Evolutionary conservation across 1,140 invertebrate genomes (phyloP).

Genomic region (Cotesia chilonis): DNA sequence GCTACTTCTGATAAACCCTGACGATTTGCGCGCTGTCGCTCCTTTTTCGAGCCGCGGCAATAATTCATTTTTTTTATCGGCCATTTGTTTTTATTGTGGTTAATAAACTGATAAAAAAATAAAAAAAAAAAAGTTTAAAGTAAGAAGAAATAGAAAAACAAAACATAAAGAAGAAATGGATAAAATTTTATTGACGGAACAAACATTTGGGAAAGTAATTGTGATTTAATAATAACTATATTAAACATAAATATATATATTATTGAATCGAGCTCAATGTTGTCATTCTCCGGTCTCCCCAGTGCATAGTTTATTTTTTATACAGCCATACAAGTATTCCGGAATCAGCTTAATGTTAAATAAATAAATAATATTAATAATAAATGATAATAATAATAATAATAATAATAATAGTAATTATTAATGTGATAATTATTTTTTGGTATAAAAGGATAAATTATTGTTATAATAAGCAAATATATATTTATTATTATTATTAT

Average conservation of each 20-base stretch:
- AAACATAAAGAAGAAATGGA: neutral
- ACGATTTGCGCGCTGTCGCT: slow-evolving; percentile 62
- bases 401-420: neutral
- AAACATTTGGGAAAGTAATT: slow-evolving; percentile 2
- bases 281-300: neutral
- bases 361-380: neutral
- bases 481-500: neutral
- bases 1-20: slow-evolving; percentile 59
- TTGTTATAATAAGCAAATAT: slow-evolving; percentile 9
- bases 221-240: neutral
- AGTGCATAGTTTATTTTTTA: slow-evolving; percentile 29
- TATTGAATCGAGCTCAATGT: slow-evolving; percentile 8
- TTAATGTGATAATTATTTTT: neutral
- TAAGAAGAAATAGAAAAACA: neutral
- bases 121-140: neutral
- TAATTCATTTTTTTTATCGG: slow-evolving; percentile 32
- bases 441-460: neutral
- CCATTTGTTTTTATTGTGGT: neutral
- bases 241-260: neutral
- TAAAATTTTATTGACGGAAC: neutral
- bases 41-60: slow-evolving; percentile 60
- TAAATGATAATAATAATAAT: neutral
- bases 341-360: neutral
- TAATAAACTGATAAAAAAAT: too few relatives aligned
- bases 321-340: slow-evolving; percentile 3